Conservation (phyloP, 2,797 vertebrate genomes). For the Phalloptychus januarius region DNA sequence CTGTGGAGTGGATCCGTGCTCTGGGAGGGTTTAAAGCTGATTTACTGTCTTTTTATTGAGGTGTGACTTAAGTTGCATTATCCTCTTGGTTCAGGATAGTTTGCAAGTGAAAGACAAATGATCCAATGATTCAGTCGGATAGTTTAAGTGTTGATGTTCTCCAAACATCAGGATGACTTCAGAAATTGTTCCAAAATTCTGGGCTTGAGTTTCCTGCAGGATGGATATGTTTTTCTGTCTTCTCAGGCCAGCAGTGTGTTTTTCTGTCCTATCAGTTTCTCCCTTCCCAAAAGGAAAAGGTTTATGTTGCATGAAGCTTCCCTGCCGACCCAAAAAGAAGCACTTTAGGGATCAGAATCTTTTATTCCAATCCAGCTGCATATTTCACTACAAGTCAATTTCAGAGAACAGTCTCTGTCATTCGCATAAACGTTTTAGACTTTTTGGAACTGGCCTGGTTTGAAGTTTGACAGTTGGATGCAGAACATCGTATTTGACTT, state of each 20-base stretch:
- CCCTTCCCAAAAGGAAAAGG: background rate
- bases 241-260: background rate
- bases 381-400: background rate
- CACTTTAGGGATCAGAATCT: background rate
- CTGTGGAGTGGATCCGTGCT: too few species aligned
- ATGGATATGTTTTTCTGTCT: background rate
- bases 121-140: background rate
- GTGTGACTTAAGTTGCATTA: too few species aligned
- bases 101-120: background rate
- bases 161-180: constrained; percentile 1
- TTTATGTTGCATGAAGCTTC: constrained; percentile 1
- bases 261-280: background rate
- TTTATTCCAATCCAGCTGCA: background rate
- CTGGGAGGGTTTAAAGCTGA: background rate
- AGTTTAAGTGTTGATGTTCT: background rate
- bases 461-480: background rate
- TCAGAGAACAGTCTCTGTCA: background rate
- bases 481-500: background rate
- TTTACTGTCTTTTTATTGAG: background rate
- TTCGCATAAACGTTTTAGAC: background rate
- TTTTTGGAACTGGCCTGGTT: background rate
- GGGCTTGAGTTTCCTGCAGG: background rate
- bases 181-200: background rate
- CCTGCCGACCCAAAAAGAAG: too few species aligned
- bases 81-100: background rate